Conservation (phyloP, 2,888 invertebrate species). For the Liodrosophila aerea region DNA sequence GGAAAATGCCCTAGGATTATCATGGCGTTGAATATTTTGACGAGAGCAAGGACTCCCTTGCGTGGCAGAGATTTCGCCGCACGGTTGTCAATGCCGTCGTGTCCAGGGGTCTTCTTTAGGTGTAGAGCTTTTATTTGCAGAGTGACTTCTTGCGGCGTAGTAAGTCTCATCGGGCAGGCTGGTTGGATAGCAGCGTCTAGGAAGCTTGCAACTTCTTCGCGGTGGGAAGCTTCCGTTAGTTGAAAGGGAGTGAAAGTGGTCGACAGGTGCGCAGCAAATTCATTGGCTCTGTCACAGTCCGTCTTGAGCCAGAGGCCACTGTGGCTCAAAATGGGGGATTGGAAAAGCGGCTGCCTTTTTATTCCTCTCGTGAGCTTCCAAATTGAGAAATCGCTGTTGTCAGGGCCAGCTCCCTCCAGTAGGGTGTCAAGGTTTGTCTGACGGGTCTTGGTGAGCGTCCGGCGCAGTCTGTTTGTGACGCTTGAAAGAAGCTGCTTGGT, state of each 20-base stretch:
- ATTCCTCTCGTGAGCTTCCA: slow-evolving; percentile 9
- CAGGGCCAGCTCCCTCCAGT: not conserved
- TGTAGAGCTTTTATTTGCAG: not conserved
- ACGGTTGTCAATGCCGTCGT: slow-evolving; percentile 7
- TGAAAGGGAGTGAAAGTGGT: slow-evolving; percentile 1
- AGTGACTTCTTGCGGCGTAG: not conserved
- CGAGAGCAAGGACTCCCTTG: not conserved
- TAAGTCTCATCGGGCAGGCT: not conserved
- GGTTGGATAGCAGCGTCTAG: too few species aligned
- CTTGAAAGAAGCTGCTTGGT: not conserved
- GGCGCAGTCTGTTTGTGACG: not conserved
- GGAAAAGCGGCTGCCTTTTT: slow-evolving; percentile 10
- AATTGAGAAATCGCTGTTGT: slow-evolving; percentile 2
- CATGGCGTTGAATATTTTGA: not conserved
- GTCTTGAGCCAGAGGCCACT: slow-evolving; percentile 12
- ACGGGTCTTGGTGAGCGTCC: not conserved
- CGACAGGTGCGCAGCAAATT: slow-evolving; percentile 1
- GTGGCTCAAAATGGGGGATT: slow-evolving; percentile 3
- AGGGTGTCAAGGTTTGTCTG: not conserved
- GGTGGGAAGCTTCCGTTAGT: not conserved
- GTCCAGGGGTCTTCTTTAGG: not conserved
- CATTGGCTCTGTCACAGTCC: slow-evolving; percentile 2
- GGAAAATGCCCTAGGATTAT: too few species aligned
- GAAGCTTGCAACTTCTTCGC: not conserved
- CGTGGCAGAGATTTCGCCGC: slow-evolving; percentile 3